Evolutionary conservation across 2,113 vertebrate genomes (phyloP).

Genomic region (Ctenodactylus gundi): DNA sequence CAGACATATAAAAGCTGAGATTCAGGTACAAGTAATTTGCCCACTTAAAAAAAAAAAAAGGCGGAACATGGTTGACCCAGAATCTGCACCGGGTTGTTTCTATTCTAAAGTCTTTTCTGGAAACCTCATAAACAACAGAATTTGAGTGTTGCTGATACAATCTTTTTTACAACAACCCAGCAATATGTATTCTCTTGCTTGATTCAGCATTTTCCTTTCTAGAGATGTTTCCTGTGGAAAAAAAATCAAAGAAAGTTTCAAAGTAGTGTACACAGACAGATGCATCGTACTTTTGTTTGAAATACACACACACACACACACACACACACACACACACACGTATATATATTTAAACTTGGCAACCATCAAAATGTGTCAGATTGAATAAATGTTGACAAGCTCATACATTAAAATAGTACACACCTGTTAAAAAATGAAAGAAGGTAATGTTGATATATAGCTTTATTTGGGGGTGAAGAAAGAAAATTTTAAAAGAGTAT

Average conservation of each 20-base stretch:
- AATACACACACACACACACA: neutral
- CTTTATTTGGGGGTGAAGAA: neutral
- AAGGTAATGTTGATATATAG: neutral
- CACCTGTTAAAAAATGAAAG: neutral
- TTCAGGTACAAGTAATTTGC: neutral
- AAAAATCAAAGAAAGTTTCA: neutral
- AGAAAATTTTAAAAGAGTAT: neutral
- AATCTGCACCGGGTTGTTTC: neutral
- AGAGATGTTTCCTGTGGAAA: neutral
- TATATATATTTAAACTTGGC: too few species aligned
- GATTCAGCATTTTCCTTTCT: neutral
- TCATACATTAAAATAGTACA: neutral
- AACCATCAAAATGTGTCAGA: neutral
- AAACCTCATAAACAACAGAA: neutral
- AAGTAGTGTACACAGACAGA: neutral
- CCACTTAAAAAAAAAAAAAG: neutral
- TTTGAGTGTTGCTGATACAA: neutral
- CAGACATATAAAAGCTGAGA: neutral
- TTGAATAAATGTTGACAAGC: slow-evolving; percentile 10
- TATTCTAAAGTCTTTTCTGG: neutral
- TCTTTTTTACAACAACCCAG: neutral
- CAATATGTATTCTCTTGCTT: neutral
- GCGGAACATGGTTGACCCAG: neutral
- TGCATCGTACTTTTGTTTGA: neutral
- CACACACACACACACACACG: too few species aligned